A percentile compares a stretch with the other conserved stretches of the same genome.
phyloP scores from a whole-genome alignment of 1,140 invertebrate species.

The Dendrolimus kikuchii region DNA sequence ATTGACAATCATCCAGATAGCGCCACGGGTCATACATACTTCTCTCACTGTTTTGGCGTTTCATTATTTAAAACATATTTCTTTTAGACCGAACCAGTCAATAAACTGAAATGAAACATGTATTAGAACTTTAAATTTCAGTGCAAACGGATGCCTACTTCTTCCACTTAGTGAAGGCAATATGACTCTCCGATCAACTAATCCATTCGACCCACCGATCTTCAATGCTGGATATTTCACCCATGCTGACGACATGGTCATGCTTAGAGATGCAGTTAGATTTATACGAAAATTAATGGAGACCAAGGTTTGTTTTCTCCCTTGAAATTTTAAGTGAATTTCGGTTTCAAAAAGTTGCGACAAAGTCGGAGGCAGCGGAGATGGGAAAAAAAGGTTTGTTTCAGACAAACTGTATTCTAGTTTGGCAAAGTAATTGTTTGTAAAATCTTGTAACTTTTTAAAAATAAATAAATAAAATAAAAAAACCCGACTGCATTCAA shows the following conservation, averaged over 20 bases:
- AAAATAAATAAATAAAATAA: too few relatives aligned
- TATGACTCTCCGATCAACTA: slow-evolving; percentile 44
- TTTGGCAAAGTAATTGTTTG: too few relatives aligned
- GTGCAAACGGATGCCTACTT: slow-evolving; percentile 78
- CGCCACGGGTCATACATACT: not conserved
- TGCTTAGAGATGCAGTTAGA: slow-evolving; percentile 81
- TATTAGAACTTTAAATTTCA: slow-evolving; percentile 32
- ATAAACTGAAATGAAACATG: too few relatives aligned
- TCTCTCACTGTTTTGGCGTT: not conserved
- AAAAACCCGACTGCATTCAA: too few relatives aligned
- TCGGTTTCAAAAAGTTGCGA: too few relatives aligned
- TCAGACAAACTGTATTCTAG: too few relatives aligned
- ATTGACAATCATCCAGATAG: not conserved
- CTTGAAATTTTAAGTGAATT: too few relatives aligned
- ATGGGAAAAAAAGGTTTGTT: too few relatives aligned
- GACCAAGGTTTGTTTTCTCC: slow-evolving; percentile 58
- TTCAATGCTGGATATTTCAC: slow-evolving; percentile 87
- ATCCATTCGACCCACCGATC: slow-evolving; percentile 77
- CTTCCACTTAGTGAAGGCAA: slow-evolving; percentile 47
- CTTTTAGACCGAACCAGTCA: slow-evolving; percentile 7
- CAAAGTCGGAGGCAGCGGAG: too few relatives aligned
- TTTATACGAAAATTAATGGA: slow-evolving; percentile 77
- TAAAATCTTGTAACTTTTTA: too few relatives aligned
- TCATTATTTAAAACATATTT: slow-evolving; percentile 1
- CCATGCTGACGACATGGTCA: slow-evolving; percentile 79